Conservation (phyloP, 2,888 invertebrate species). For the Drosophila multiciliata region DNA sequence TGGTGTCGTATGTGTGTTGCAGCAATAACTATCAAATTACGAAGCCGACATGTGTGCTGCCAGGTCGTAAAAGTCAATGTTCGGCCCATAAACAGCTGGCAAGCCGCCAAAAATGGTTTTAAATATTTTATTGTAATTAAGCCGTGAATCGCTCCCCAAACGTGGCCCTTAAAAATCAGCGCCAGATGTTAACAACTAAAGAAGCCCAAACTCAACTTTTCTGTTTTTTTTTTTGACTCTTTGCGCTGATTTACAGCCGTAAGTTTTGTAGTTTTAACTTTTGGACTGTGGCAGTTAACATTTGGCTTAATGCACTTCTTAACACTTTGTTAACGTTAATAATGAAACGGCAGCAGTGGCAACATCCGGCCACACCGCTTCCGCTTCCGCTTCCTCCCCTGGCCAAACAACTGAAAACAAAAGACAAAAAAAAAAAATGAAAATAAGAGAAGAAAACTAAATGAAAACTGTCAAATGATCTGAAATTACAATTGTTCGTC, state of each 20-base stretch:
- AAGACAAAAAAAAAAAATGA: background rate
- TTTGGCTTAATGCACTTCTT: constrained; percentile 74
- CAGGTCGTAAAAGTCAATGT: constrained; percentile 55
- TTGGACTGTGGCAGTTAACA: constrained; percentile 60
- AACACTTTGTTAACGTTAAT: constrained; percentile 77
- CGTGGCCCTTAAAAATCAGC: constrained; percentile 43
- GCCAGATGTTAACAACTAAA: constrained; percentile 35
- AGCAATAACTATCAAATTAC: constrained; percentile 76
- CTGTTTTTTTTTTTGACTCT: background rate
- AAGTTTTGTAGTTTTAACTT: constrained; percentile 53
- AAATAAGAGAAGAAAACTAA: constrained; percentile 46
- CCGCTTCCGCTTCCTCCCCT: background rate
- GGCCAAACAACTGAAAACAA: constrained; percentile 23
- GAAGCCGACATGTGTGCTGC: constrained; percentile 69
- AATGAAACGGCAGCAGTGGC: constrained; percentile 56
- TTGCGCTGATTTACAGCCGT: constrained; percentile 63
- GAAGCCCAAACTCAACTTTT: background rate
- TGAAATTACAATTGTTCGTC: constrained; percentile 72
- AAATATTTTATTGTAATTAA: constrained; percentile 80
- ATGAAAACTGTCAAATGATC: constrained; percentile 77
- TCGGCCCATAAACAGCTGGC: constrained; percentile 60
- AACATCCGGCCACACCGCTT: constrained; percentile 5
- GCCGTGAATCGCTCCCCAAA: constrained; percentile 71
- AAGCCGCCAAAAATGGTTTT: constrained; percentile 31
- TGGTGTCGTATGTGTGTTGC: background rate